A percentile compares a stretch with the other conserved stretches of the same genome.
These are phyloP conservation scores for Dynastes grantii DNA, from an alignment of 2,888 invertebrate genomes.

Conservation along the genomic window DNA sequence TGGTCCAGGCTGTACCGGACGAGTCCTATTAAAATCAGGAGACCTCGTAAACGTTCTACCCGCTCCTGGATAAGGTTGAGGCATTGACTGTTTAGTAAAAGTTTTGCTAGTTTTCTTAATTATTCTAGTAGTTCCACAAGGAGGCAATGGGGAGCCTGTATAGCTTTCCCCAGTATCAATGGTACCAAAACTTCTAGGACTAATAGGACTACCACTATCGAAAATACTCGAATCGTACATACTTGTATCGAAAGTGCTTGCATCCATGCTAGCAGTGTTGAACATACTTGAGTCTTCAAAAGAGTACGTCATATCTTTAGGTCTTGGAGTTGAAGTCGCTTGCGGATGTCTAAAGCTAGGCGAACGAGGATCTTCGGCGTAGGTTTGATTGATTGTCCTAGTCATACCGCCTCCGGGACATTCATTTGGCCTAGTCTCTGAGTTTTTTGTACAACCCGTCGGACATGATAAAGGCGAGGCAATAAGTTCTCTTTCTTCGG, in stretches of 20 bases:
- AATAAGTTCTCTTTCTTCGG: conserved; percentile 58
- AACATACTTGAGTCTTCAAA: neutral
- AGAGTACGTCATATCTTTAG: conserved; percentile 6
- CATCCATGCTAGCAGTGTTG: neutral
- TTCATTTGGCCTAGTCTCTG: neutral
- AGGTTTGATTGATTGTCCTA: conserved; percentile 1
- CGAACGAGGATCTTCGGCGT: neutral
- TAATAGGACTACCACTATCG: conserved; percentile 19
- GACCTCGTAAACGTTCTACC: neutral
- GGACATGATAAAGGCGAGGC: conserved; percentile 53
- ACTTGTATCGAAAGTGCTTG: neutral
- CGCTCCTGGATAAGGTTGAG: neutral
- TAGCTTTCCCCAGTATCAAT: neutral
- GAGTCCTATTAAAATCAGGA: neutral
- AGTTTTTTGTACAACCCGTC: neutral
- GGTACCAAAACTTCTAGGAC: conserved; percentile 24
- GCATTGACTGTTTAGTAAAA: neutral
- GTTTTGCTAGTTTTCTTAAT: conserved; percentile 42
- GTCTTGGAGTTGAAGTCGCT: conserved; percentile 12
- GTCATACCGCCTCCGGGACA: neutral
- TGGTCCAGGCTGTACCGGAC: neutral
- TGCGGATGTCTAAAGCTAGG: conserved; percentile 19
- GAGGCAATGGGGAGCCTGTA: neutral
- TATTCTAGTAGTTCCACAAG: neutral
- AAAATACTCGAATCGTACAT: neutral